Evolutionary conservation across 2,113 vertebrate genomes (phyloP).

Genomic region (Chiloscyllium plagiosum): DNA sequence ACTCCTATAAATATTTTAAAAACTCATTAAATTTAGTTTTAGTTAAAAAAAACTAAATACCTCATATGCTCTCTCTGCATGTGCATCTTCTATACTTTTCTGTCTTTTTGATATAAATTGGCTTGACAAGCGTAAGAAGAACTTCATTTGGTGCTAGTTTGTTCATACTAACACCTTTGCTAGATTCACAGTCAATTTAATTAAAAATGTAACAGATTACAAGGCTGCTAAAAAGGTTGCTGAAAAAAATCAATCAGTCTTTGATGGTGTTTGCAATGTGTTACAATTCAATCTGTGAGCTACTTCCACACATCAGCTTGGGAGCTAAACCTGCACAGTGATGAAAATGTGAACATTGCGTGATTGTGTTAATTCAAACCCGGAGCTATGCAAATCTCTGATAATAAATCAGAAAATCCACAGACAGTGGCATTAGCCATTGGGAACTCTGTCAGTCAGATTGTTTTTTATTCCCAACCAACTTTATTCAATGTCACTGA

Average conservation of each 20-base stretch:
- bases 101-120: constrained; percentile 28
- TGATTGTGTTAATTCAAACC: constrained; percentile 29
- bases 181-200: constrained; percentile 62
- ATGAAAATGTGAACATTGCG: constrained; percentile 32
- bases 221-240: constrained; percentile 55
- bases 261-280: constrained; percentile 53
- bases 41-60: background rate
- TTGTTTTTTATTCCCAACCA: background rate
- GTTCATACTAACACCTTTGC: constrained; percentile 56
- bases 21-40: background rate
- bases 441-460: constrained; percentile 18
- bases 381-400: background rate
- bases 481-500: background rate
- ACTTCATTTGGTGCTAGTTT: constrained; percentile 47
- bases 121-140: constrained; percentile 36
- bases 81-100: background rate
- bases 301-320: constrained; percentile 6
- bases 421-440: constrained; percentile 14
- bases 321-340: constrained; percentile 27
- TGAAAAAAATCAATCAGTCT: constrained; percentile 56
- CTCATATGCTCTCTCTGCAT: background rate
- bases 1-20: background rate
- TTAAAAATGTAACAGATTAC: constrained; percentile 62
- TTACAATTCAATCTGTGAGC: constrained; percentile 55
- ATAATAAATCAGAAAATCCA: constrained; percentile 26